These are phyloP conservation scores for Pygocentrus nattereri DNA, from an alignment of 2,797 vertebrate species.

Conservation along the genomic window DNA sequence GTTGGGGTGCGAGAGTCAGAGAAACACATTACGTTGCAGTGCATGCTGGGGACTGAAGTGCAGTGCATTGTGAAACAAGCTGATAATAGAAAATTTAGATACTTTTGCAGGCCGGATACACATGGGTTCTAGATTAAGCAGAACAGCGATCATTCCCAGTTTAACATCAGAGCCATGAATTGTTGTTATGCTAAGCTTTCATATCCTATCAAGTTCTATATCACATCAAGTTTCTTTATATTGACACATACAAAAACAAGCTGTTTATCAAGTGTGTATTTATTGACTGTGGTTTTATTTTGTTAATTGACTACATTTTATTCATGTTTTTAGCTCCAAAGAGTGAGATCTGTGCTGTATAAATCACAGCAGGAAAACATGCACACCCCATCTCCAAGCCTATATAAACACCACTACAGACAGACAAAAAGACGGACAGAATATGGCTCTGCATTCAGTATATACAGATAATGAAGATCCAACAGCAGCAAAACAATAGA, in stretches of 20 bases:
- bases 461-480: constrained; percentile 50
- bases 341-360: constrained; percentile 36
- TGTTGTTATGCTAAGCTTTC: no score
- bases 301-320: constrained; percentile 18
- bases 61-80: no score
- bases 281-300: constrained; percentile 47
- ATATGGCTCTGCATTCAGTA: constrained; percentile 54
- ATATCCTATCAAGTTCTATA: no score
- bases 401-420: constrained; percentile 39
- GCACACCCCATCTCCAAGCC: constrained; percentile 45
- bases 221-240: background rate
- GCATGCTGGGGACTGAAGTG: no score
- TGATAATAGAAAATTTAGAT: no score
- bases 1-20: no score
- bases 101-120: no score
- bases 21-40: no score
- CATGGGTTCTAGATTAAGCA: background rate
- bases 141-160: background rate
- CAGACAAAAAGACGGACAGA: constrained; percentile 42
- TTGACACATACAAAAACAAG: background rate
- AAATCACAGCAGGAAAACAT: constrained; percentile 55
- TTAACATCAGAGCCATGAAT: background rate
- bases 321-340: constrained; percentile 25
- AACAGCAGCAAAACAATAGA: constrained; percentile 53
- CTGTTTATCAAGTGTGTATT: constrained; percentile 41